A percentile compares a stretch with the other conserved stretches of the same genome.
These are phyloP conservation scores for Anarrhichthys ocellatus DNA, from an alignment of 2,113 vertebrate species.

Conservation along the genomic window DNA sequence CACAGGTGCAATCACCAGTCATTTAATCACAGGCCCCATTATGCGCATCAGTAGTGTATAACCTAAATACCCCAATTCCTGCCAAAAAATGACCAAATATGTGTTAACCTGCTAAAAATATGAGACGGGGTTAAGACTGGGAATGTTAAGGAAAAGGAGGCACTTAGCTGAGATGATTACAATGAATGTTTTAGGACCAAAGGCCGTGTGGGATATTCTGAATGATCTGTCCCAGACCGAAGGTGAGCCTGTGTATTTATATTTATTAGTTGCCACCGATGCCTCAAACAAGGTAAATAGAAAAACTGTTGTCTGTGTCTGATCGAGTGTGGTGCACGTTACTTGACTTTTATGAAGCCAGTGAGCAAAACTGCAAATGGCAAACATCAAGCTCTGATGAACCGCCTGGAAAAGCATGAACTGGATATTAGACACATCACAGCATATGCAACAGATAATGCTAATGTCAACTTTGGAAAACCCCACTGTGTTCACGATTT, in stretches of 20 bases:
- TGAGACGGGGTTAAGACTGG: not conserved
- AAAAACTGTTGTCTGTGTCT: not conserved
- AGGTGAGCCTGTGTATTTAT: slow-evolving; percentile 13
- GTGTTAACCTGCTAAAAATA: not conserved
- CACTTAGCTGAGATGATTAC: slow-evolving; percentile 2
- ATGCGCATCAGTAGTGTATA: not conserved
- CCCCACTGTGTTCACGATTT: not conserved
- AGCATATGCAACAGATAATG: not conserved
- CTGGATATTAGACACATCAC: not conserved
- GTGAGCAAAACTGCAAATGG: not conserved
- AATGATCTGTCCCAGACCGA: not conserved
- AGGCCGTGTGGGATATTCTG: not conserved
- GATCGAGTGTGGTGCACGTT: not conserved
- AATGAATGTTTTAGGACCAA: slow-evolving; percentile 4
- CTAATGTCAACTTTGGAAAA: not conserved
- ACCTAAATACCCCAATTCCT: not conserved
- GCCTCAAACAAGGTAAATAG: not conserved
- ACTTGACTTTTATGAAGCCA: not conserved
- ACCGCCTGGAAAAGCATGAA: not conserved
- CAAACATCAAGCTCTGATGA: not conserved
- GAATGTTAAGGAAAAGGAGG: not conserved
- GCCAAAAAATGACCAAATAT: not conserved
- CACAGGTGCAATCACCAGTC: not conserved
- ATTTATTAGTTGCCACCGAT: not conserved
- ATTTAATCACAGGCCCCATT: not conserved